phyloP scores from a whole-genome alignment of 2,888 invertebrate genomes.

The Drosophila barbarae region DNA sequence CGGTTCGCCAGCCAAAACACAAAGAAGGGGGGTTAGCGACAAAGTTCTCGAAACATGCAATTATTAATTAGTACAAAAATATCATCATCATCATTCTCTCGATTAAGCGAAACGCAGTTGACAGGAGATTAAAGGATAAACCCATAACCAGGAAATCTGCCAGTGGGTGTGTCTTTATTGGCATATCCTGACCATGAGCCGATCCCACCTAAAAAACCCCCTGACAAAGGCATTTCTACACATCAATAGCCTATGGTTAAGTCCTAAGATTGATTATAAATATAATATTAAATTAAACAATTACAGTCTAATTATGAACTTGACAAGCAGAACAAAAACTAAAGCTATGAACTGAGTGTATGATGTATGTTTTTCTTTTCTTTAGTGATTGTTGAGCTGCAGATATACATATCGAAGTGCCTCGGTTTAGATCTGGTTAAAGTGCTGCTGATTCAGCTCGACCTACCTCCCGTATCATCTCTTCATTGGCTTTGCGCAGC shows the following conservation, averaged over 20 bases:
- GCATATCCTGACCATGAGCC: background rate
- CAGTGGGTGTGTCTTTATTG: constrained; percentile 48
- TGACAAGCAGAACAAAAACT: constrained; percentile 59
- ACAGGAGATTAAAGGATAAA: constrained; percentile 3
- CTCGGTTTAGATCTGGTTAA: background rate
- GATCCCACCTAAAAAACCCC: background rate
- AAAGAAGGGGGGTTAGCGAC: constrained; percentile 25
- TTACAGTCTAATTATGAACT: constrained; percentile 39
- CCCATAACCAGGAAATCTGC: background rate
- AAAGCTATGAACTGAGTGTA: constrained; percentile 65
- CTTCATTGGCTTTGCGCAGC: constrained; percentile 77
- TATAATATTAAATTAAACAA: constrained; percentile 31
- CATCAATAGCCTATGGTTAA: constrained; percentile 18
- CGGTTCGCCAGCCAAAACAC: constrained; percentile 43
- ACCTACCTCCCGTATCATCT: constrained; percentile 79
- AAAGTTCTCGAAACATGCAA: constrained; percentile 44
- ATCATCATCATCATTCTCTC: constrained; percentile 20
- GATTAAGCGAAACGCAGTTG: constrained; percentile 20
- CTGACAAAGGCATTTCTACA: constrained; percentile 29
- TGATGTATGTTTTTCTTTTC: constrained; percentile 51
- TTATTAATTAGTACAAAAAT: constrained; percentile 40
- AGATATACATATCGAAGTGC: constrained; percentile 34
- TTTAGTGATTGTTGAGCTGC: constrained; percentile 77
- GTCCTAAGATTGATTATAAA: constrained; percentile 6
- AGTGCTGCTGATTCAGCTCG: constrained; percentile 2